Conservation (phyloP, 2,888 invertebrate species). For the Capitulum mitella region DNA sequence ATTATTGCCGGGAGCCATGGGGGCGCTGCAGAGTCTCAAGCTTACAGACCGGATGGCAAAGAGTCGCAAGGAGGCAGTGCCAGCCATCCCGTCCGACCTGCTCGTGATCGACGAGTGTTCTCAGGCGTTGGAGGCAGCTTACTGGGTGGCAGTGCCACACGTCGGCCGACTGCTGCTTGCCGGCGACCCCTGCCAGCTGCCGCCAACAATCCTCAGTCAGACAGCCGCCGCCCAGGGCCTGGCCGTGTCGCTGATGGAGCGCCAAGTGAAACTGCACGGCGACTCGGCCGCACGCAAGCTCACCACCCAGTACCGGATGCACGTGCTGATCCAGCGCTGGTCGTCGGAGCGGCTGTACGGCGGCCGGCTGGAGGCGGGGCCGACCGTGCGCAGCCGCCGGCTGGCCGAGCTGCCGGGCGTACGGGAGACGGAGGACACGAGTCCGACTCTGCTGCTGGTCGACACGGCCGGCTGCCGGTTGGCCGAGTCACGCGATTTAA, state of each 20-base stretch:
- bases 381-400: too few species aligned
- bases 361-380: conserved; percentile 52
- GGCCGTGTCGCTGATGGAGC: conserved; percentile 29
- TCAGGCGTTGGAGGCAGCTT: conserved; percentile 49
- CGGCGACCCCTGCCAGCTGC: conserved; percentile 49
- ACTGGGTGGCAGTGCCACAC: conserved; percentile 50
- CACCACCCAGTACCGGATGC: conserved; percentile 87
- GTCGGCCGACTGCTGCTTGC: conserved; percentile 47
- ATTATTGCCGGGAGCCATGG: too few species aligned
- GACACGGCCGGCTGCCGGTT: conserved; percentile 52
- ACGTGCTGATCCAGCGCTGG: conserved; percentile 68
- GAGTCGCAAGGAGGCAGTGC: too few species aligned
- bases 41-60: too few species aligned
- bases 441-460: conserved; percentile 45
- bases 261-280: conserved; percentile 42
- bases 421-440: conserved; percentile 43
- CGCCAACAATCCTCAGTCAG: conserved; percentile 48
- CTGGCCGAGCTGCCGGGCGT: conserved; percentile 45
- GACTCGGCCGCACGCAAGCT: conserved; percentile 55
- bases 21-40: too few species aligned
- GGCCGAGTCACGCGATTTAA: conserved; percentile 45
- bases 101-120: conserved; percentile 53
- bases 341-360: too few species aligned
- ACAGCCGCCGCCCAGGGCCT: conserved; percentile 43
- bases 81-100: conserved; percentile 48